Evolutionary conservation across 1,140 invertebrate species (phyloP).

Genomic region (Mercenaria mercenaria): DNA sequence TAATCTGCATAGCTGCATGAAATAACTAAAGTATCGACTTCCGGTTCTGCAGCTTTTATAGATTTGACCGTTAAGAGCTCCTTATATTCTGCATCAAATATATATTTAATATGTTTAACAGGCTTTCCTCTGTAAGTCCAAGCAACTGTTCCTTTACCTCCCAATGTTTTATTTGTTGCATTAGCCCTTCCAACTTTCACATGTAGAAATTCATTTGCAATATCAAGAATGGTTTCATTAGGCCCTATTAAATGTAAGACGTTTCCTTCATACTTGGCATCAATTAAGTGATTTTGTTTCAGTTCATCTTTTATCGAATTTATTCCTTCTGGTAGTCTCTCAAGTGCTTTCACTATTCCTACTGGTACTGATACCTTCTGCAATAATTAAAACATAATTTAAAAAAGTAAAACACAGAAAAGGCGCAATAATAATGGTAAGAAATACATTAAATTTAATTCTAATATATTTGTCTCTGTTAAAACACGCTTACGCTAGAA

Average conservation of each 20-base stretch:
- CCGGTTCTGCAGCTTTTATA: background rate
- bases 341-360: background rate
- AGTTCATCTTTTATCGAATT: background rate
- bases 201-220: background rate
- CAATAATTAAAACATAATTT: too few relatives aligned
- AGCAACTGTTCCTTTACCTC: background rate
- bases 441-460: too few relatives aligned
- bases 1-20: background rate
- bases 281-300: background rate
- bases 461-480: too few relatives aligned
- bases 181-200: background rate
- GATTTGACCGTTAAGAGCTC: background rate
- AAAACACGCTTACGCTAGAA: too few relatives aligned
- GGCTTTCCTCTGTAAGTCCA: background rate
- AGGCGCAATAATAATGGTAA: too few relatives aligned
- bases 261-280: background rate
- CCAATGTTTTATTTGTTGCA: background rate
- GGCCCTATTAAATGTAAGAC: background rate
- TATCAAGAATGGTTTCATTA: background rate
- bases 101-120: background rate
- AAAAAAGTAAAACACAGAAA: too few relatives aligned
- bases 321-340: background rate
- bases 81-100: background rate
- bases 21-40: background rate
- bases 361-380: background rate